Percentiles rank a stretch among this genome's conserved stretches.
Conservation (phyloP, 2,113 vertebrate genomes). For the Mus pahari region DNA sequence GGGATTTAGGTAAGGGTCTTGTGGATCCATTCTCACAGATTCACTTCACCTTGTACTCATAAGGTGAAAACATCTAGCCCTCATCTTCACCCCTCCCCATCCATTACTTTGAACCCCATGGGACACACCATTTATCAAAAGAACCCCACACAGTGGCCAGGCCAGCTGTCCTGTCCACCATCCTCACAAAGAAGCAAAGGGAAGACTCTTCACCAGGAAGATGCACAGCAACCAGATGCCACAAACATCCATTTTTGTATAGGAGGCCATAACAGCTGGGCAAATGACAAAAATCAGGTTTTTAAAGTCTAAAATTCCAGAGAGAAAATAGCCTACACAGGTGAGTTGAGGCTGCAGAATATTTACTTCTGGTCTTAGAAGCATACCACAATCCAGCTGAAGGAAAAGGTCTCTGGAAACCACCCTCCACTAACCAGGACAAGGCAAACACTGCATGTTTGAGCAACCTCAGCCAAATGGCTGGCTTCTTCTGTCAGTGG, state of each 20-base stretch:
- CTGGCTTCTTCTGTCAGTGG: fast-evolving
- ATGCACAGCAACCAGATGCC: neutral
- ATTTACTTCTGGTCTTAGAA: neutral
- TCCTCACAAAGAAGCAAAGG: neutral
- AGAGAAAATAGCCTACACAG: neutral
- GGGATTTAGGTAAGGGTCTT: neutral
- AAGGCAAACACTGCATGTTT: fast-evolving
- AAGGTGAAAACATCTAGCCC: neutral
- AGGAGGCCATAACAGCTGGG: neutral
- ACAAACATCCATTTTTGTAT: neutral
- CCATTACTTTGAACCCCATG: too few relatives aligned
- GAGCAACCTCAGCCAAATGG: neutral
- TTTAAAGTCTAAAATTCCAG: neutral
- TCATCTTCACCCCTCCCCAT: fast-evolving
- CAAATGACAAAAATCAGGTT: neutral
- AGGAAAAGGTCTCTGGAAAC: neutral
- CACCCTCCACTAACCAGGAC: too few relatives aligned
- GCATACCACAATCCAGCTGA: fast-evolving
- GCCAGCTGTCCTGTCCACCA: neutral
- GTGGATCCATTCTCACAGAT: neutral
- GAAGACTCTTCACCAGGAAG: neutral
- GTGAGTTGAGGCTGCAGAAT: neutral
- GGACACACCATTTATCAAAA: neutral
- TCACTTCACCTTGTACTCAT: neutral
- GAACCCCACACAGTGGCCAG: neutral